Conservation (phyloP, 2,888 invertebrate genomes). For the Quadroppia sp. region DNA sequence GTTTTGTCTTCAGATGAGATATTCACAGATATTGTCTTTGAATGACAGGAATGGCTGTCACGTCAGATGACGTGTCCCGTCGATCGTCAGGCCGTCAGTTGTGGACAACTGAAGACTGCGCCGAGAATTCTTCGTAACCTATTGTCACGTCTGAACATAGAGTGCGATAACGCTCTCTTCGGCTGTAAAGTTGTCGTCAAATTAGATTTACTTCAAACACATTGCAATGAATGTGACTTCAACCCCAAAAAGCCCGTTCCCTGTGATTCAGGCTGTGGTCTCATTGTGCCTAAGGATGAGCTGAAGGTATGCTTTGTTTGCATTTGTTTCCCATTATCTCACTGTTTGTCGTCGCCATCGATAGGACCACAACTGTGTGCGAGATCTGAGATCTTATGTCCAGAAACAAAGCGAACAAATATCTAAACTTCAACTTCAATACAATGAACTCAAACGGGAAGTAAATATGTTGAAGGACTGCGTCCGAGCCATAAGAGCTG, state of each 20-base stretch:
- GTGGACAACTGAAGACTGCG: conserved; percentile 74
- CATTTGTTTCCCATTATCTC: too few species aligned
- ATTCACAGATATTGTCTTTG: not conserved
- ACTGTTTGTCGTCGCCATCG: conserved; percentile 42
- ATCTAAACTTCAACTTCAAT: conserved; percentile 76
- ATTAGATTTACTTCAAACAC: conserved; percentile 74
- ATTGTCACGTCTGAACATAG: conserved; percentile 77
- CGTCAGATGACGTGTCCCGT: conserved; percentile 91
- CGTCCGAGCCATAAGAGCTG: conserved; percentile 77
- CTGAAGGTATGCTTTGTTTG: conserved; percentile 59
- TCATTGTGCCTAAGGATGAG: conserved; percentile 92
- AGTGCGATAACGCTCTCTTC: conserved; percentile 82
- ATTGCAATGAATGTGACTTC: conserved; percentile 84
- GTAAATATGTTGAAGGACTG: conserved; percentile 72
- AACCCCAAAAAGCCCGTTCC: conserved; percentile 90
- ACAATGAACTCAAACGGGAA: conserved; percentile 84
- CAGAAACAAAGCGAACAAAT: conserved; percentile 81
- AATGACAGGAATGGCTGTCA: conserved; percentile 72
- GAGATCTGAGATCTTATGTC: conserved; percentile 76
- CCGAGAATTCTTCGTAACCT: conserved; percentile 89
- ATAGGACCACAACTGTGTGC: conserved; percentile 83
- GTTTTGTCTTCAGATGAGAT: not conserved
- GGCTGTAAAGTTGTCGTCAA: conserved; percentile 81
- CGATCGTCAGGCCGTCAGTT: conserved; percentile 82
- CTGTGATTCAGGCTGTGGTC: conserved; percentile 88